A percentile compares a stretch with the other conserved stretches of the same genome.
Evolutionary conservation across 2,797 vertebrate species (phyloP).

Genomic region (Nyctibius grandis): DNA sequence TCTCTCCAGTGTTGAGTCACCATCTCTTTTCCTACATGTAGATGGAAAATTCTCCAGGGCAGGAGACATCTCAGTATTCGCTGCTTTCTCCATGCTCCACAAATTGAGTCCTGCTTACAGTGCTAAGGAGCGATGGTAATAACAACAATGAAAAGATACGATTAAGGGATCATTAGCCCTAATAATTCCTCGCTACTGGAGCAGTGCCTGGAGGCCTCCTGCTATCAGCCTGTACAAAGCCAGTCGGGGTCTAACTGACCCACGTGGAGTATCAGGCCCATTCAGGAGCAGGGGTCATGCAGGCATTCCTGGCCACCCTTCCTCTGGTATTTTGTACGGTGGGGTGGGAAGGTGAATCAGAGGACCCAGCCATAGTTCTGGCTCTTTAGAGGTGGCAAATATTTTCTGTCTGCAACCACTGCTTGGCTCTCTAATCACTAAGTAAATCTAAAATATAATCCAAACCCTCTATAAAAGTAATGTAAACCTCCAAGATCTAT

Average conservation of each 20-base stretch:
- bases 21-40: background rate
- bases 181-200: background rate
- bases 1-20: background rate
- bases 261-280: background rate
- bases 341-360: background rate
- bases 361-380: background rate
- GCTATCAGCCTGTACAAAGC: background rate
- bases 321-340: background rate
- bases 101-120: background rate
- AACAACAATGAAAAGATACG: background rate
- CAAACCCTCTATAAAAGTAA: constrained; percentile 29
- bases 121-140: background rate
- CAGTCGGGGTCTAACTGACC: background rate
- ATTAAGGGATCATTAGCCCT: background rate
- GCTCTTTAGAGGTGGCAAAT: background rate
- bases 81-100: background rate
- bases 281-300: background rate
- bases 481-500: background rate
- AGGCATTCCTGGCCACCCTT: background rate
- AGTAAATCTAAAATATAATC: constrained; percentile 32
- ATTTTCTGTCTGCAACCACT: background rate
- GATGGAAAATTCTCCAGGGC: background rate
- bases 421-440: background rate
- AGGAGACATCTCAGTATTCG: background rate
- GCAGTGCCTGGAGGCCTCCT: background rate